Percentiles rank a stretch among this genome's conserved stretches.
phyloP scores from a whole-genome alignment of 1,140 invertebrate genomes.

The Pectinophora gossypiella region DNA sequence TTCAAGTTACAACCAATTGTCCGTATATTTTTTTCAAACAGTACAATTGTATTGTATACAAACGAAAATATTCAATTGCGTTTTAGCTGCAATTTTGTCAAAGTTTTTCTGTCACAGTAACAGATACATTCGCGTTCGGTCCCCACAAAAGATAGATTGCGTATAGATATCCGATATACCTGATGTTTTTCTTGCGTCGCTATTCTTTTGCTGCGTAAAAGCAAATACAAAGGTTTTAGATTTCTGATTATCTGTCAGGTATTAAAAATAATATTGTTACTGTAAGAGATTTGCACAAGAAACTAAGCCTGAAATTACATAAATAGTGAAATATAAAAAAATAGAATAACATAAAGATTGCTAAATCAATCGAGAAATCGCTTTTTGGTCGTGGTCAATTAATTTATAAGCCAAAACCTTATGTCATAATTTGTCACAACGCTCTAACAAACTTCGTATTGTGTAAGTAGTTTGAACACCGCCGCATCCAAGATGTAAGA shows the following conservation, averaged over 20 bases:
- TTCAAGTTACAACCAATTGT: conserved; percentile 66
- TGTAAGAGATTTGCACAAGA: too few relatives aligned
- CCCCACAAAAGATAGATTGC: conserved; percentile 60
- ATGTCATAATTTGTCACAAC: too few relatives aligned
- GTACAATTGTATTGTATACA: conserved; percentile 28
- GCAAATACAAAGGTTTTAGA: conserved; percentile 37
- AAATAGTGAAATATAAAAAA: too few relatives aligned
- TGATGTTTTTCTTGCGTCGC: conserved; percentile 50
- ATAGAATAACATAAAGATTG: too few relatives aligned
- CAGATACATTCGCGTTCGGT: conserved; percentile 48
- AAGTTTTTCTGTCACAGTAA: conserved; percentile 49
- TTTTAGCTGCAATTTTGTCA: conserved; percentile 53
- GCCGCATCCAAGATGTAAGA: too few relatives aligned
- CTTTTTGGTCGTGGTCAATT: too few relatives aligned
- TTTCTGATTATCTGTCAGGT: conserved; percentile 42
- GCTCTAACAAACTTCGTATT: too few relatives aligned
- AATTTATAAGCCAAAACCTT: too few relatives aligned
- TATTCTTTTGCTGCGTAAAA: conserved; percentile 30
- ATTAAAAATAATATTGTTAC: background rate
- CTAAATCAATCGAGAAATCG: too few relatives aligned
- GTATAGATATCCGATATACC: conserved; percentile 64
- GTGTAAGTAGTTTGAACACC: too few relatives aligned
- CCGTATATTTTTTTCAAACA: conserved; percentile 43
- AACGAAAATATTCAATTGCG: conserved; percentile 60
- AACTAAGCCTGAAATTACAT: too few relatives aligned